Evolutionary conservation across 1,140 invertebrate species (phyloP).

Genomic region (Caligus rogercresseyi): DNA sequence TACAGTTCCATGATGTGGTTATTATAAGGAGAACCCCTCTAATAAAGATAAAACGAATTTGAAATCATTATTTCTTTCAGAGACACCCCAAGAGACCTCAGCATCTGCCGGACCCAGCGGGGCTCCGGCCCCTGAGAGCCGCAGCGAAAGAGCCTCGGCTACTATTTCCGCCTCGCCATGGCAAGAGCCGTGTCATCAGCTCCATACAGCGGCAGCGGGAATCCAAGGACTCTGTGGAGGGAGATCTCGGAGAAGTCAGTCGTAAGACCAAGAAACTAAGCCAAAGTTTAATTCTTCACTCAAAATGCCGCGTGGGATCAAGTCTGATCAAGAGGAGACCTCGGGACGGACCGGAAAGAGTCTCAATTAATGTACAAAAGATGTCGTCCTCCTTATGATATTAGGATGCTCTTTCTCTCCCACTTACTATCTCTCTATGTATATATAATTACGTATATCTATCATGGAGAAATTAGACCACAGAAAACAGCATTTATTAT

Average conservation of each 20-base stretch:
- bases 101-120: too few relatives aligned
- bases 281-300: neutral
- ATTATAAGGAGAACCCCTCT: too few relatives aligned
- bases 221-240: neutral
- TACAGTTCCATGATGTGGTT: too few relatives aligned
- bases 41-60: too few relatives aligned
- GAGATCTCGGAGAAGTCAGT: neutral
- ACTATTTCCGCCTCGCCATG: neutral
- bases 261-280: neutral
- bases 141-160: neutral
- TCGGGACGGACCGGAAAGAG: neutral
- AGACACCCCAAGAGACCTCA: too few relatives aligned
- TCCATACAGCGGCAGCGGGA: neutral
- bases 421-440: too few relatives aligned
- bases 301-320: neutral
- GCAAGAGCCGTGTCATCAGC: neutral
- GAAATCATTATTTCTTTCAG: too few relatives aligned
- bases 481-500: too few relatives aligned
- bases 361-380: neutral
- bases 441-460: too few relatives aligned
- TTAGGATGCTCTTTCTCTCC: too few relatives aligned
- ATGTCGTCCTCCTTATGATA: too few relatives aligned
- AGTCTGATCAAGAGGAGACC: neutral
- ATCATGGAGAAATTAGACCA: too few relatives aligned
- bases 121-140: neutral